Evolutionary conservation across 2,113 vertebrate genomes (phyloP).

Genomic region (Gallinago jamesoni): DNA sequence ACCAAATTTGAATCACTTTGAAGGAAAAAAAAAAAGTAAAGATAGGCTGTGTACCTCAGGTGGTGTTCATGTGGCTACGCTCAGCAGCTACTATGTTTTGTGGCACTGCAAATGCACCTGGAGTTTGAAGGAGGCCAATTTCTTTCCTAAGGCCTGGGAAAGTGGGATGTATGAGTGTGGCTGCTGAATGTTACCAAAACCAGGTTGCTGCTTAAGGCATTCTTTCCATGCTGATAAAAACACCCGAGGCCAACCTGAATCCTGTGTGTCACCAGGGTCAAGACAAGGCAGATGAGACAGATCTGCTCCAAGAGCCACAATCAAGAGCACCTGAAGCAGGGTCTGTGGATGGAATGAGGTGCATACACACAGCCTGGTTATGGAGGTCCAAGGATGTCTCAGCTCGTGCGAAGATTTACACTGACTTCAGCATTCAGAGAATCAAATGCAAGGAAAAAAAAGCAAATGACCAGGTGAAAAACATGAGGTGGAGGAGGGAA

Average conservation of each 20-base stretch:
- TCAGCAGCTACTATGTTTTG: not conserved
- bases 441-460: not conserved
- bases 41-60: not conserved
- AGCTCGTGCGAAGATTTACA: accelerated
- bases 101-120: not conserved
- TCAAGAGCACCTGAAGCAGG: not conserved
- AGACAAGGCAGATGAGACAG: not conserved
- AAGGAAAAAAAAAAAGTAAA: not conserved
- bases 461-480: not conserved
- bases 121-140: not conserved
- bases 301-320: not conserved
- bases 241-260: not conserved
- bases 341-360: not conserved
- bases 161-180: not conserved
- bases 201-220: not conserved
- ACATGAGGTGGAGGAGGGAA: not conserved
- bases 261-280: not conserved
- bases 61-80: not conserved
- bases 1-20: not conserved
- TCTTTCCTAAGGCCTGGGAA: not conserved
- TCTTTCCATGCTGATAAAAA: not conserved
- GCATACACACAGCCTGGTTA: too few species aligned
- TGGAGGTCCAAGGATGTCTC: not conserved
- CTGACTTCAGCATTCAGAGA: not conserved
- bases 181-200: not conserved